Evolutionary conservation across 2,888 invertebrate genomes (phyloP), one percentile per base, ranked within the genome.

Genomic region (Drosophila sordidapex): DNA sequence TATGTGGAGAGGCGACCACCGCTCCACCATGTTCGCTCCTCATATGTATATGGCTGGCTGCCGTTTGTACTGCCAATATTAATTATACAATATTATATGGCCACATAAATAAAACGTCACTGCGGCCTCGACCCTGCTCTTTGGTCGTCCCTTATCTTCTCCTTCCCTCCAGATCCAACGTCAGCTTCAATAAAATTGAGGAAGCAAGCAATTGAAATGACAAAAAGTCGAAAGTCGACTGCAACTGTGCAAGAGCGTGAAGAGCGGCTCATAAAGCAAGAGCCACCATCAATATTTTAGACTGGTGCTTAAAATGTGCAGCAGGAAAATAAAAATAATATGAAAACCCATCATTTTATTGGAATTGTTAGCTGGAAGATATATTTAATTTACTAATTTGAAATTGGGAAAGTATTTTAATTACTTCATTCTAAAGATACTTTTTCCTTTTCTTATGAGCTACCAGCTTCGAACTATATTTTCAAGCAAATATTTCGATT

Each of bases 61-160:
- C 56, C 60, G 48, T 59, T 53, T 68, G 54, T 36, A 27, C 76
- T 25, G 51, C 58, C 53, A 46, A 46, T 46, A 46, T 46, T 46
- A 46, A 46, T 46, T 46, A 46, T 57, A 74, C 66, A 62, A 56
- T 76, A 74, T 82, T 68, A 73, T 81, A 85, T 73, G 76, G 83
- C 69, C 83, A 76, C 84, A 84, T 84, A 87, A 87, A 84, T 84
- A 84, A 85, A 79, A 65, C 73, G 71, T 33, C 61, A 70, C 77
- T 61, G 67, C 40, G 70, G 49, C 58, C 61, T 68, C 40, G 33
- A 33, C 56, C 4, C 43, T 27, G 31, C 18, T 46, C 46, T 8
- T 25, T 33, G 35, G 36, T 49, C 62, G 67, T 43, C 54, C 67
- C 38, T 21, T 51, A 64, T 43, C 59, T 33, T 4, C 66, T 40